Conservation (phyloP, 2,113 vertebrate genomes). For the Apistogramma diplotaenia region DNA sequence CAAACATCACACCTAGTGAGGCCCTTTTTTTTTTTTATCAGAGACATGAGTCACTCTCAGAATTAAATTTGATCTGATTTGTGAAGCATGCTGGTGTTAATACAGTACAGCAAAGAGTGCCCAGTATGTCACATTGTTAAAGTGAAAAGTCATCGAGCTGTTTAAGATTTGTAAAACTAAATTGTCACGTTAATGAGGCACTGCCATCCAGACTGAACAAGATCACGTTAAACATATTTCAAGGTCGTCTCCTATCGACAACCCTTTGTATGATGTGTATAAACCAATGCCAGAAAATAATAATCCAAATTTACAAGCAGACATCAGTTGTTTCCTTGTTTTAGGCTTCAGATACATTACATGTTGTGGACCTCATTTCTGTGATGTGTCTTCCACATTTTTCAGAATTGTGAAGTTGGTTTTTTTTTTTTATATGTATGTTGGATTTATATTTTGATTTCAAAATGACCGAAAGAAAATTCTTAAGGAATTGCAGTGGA, state of each 20-base stretch:
- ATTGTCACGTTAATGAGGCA: not conserved
- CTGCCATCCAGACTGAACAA: not conserved
- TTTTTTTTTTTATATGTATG: constrained; percentile 23
- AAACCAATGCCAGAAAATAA: not conserved
- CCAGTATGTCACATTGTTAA: not conserved
- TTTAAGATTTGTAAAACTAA: constrained; percentile 4
- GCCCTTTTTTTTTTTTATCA: not conserved
- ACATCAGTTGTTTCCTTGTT: not conserved
- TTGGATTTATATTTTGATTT: constrained; percentile 11
- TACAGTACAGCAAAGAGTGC: not conserved
- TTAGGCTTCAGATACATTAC: not conserved
- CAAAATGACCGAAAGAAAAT: constrained; percentile 16
- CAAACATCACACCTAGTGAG: not conserved
- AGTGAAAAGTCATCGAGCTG: constrained; percentile 8
- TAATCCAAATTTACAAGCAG: not conserved
- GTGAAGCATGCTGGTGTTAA: not conserved
- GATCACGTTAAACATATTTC: not conserved
- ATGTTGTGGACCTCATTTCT: not conserved
- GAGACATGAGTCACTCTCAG: not conserved
- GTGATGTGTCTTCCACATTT: constrained; percentile 39
- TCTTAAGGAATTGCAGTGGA: constrained; percentile 39
- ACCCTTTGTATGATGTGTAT: not conserved
- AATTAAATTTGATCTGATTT: not conserved
- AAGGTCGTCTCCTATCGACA: not conserved
- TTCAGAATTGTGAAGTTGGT: constrained; percentile 6